These are phyloP conservation scores for Chrysina gloriosa DNA, from an alignment of 2,888 invertebrate species.

Conservation along the genomic window DNA sequence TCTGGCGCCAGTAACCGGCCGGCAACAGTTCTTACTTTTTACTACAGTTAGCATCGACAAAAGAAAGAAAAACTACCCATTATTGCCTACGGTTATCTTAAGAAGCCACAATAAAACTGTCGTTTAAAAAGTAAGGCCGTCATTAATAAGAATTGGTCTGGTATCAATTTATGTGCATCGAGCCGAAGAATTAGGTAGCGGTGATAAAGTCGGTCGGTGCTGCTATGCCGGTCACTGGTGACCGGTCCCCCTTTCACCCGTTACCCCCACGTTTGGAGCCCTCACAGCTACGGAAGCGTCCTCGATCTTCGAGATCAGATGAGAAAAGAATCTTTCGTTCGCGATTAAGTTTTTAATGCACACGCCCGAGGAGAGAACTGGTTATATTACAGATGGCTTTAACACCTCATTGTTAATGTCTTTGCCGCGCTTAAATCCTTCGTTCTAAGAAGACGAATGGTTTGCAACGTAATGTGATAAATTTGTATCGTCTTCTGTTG, in stretches of 20 bases:
- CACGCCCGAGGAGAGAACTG: not conserved
- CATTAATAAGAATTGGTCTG: conserved; percentile 64
- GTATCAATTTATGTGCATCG: conserved; percentile 62
- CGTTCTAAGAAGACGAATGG: not conserved
- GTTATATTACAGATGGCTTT: conserved; percentile 14
- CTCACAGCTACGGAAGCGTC: conserved; percentile 1
- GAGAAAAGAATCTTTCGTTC: conserved; percentile 8
- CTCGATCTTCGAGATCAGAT: conserved; percentile 17
- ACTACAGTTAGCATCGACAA: conserved; percentile 61
- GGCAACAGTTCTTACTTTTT: conserved; percentile 64
- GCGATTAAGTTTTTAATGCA: conserved; percentile 26
- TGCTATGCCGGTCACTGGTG: not conserved
- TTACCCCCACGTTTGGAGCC: not conserved
- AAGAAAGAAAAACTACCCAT: conserved; percentile 65
- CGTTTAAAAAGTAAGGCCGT: conserved; percentile 63
- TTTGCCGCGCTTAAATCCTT: not conserved
- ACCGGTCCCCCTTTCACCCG: not conserved
- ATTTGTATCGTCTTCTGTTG: too few species aligned
- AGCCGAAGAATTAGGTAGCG: conserved; percentile 58
- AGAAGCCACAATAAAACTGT: conserved; percentile 66
- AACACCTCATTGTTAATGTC: conserved; percentile 1
- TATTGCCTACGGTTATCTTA: conserved; percentile 67
- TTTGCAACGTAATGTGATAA: not conserved
- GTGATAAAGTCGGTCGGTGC: conserved; percentile 31
- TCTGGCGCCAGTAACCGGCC: conserved; percentile 61